These are phyloP conservation scores for Orchestes rusci DNA, from an alignment of 2,888 invertebrate species.

Conservation along the genomic window DNA sequence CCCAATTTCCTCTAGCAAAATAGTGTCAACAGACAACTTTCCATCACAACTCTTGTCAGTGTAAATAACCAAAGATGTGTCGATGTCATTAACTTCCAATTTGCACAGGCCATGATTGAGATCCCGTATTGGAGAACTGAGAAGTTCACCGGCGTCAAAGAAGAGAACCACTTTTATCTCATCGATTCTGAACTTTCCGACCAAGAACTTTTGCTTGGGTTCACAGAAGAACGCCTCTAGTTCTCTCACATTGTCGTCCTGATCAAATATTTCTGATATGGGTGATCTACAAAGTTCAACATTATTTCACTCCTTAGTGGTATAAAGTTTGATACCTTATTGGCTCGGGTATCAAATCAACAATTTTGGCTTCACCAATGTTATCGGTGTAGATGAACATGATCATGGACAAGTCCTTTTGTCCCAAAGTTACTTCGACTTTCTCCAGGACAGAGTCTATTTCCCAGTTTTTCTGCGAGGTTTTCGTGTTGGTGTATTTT, in stretches of 20 bases:
- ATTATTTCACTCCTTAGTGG: too few relatives aligned
- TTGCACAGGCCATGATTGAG: slow-evolving; percentile 63
- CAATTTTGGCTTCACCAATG: slow-evolving; percentile 52
- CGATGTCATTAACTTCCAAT: slow-evolving; percentile 61
- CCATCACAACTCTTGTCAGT: slow-evolving; percentile 64
- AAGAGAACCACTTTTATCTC: slow-evolving; percentile 64
- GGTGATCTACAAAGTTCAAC: slow-evolving; percentile 14
- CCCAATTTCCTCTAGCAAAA: slow-evolving; percentile 65
- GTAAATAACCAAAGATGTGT: slow-evolving; percentile 55
- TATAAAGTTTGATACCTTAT: slow-evolving; percentile 27
- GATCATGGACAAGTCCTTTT: slow-evolving; percentile 65
- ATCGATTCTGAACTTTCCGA: slow-evolving; percentile 57
- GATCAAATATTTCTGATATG: slow-evolving; percentile 18
- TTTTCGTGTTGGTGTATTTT: slow-evolving; percentile 49
- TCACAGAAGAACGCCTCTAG: slow-evolving; percentile 69
- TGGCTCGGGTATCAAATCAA: slow-evolving; percentile 43
- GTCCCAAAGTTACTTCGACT: slow-evolving; percentile 62
- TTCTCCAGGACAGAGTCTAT: slow-evolving; percentile 61
- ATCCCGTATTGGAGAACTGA: slow-evolving; percentile 69
- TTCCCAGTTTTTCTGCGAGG: slow-evolving; percentile 45
- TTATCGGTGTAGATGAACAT: slow-evolving; percentile 68
- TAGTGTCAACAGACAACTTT: slow-evolving; percentile 60
- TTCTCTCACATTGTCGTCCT: slow-evolving; percentile 50
- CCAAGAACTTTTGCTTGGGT: slow-evolving; percentile 54
- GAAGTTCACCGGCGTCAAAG: slow-evolving; percentile 65